These are phyloP conservation scores for Ecliptopera silaceata DNA, from an alignment of 2,888 invertebrate genomes.

Conservation along the genomic window DNA sequence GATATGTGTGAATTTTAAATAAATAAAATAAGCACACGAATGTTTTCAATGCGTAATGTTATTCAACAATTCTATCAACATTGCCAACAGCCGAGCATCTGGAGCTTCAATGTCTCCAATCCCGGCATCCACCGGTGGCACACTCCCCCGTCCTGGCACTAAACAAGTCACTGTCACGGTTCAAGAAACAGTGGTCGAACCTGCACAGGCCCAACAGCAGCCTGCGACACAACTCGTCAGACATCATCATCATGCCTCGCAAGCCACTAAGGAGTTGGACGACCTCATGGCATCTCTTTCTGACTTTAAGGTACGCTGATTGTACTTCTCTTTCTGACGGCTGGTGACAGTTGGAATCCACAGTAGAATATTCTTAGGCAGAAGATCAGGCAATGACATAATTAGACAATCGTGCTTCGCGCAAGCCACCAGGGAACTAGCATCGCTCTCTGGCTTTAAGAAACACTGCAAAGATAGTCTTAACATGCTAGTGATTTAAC, in stretches of 20 bases:
- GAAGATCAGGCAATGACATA: too few relatives aligned
- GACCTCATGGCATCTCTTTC: constrained; percentile 98
- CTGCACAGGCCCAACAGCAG: constrained; percentile 66
- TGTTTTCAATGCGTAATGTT: too few relatives aligned
- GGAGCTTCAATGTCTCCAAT: constrained; percentile 67
- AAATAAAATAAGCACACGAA: too few relatives aligned
- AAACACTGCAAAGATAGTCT: too few relatives aligned
- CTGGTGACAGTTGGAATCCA: too few relatives aligned
- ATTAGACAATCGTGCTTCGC: too few relatives aligned
- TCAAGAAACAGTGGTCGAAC: constrained; percentile 80
- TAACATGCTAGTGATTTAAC: too few relatives aligned
- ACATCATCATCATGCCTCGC: constrained; percentile 87
- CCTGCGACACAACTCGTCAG: constrained; percentile 58
- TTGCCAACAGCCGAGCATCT: constrained; percentile 58
- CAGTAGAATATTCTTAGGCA: too few relatives aligned
- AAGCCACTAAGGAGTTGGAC: constrained; percentile 96
- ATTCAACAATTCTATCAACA: background rate
- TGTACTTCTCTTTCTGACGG: background rate
- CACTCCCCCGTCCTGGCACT: constrained; percentile 78
- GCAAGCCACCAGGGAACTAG: too few relatives aligned
- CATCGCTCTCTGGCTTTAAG: too few relatives aligned
- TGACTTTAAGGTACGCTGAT: constrained; percentile 91
- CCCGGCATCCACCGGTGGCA: constrained; percentile 56
- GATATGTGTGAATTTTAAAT: too few relatives aligned
- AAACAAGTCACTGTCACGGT: constrained; percentile 83